Percentiles rank a stretch among this genome's conserved stretches.
Conservation (phyloP, 1,140 invertebrate species). For the Magallana angulata region DNA sequence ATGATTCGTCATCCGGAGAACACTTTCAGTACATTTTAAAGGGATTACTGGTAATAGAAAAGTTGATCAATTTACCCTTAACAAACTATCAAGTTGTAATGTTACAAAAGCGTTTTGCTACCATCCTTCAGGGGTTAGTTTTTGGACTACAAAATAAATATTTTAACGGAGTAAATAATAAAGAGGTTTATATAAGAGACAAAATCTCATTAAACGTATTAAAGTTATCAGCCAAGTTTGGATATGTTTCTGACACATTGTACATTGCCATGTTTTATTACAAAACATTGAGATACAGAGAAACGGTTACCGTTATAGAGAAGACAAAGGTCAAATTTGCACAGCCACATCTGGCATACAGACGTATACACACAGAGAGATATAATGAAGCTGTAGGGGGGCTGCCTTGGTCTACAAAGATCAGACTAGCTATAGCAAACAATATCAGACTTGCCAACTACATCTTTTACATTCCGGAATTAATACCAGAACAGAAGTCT, state of each 20-base stretch:
- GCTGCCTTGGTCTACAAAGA: too few relatives aligned
- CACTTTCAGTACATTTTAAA: background rate
- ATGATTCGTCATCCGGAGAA: background rate
- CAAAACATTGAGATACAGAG: background rate
- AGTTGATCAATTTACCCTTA: background rate
- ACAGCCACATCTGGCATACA: too few relatives aligned
- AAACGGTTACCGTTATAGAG: background rate
- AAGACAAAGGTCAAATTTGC: background rate
- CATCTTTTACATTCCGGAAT: background rate
- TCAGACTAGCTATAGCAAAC: too few relatives aligned
- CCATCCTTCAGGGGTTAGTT: background rate
- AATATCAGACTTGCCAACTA: too few relatives aligned
- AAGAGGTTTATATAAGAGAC: background rate
- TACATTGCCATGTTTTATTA: background rate
- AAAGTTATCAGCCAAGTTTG: background rate
- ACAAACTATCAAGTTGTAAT: background rate
- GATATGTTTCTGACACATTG: background rate
- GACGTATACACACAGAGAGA: too few relatives aligned
- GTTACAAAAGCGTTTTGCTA: background rate
- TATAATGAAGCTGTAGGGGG: too few relatives aligned
- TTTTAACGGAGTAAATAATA: background rate
- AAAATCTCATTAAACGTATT: background rate
- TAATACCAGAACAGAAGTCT: background rate
- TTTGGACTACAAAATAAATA: background rate
- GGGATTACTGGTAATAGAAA: background rate